Evolutionary conservation across 2,888 invertebrate genomes (phyloP).

Genomic region (Drosophila barbarae): DNA sequence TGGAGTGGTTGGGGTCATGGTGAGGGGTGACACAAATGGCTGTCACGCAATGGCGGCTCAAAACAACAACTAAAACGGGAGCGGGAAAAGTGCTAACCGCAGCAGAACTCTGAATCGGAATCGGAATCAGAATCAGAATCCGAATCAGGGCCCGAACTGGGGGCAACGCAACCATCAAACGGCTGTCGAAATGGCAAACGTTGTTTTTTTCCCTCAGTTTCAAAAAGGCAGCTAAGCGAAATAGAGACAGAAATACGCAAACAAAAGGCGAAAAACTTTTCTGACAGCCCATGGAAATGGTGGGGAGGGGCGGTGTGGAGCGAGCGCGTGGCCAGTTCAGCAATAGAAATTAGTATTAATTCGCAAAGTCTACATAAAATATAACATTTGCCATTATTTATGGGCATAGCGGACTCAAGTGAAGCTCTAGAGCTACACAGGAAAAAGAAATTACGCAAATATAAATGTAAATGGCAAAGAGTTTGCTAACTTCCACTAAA

Average conservation of each 20-base stretch:
- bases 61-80: constrained; percentile 34
- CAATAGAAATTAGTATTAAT: constrained; percentile 28
- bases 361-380: constrained; percentile 16
- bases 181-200: constrained; percentile 43
- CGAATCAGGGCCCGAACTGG: constrained; percentile 1
- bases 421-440: not conserved
- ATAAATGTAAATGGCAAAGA: not conserved
- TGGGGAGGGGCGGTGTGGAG: not conserved
- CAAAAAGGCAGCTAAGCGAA: constrained; percentile 24
- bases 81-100: constrained; percentile 49
- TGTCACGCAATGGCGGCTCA: constrained; percentile 48
- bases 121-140: not conserved
- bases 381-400: constrained; percentile 16
- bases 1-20: not conserved
- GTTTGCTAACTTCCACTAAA: not conserved
- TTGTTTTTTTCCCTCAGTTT: constrained; percentile 48
- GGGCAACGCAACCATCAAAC: constrained; percentile 33
- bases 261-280: constrained; percentile 21
- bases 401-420: not conserved
- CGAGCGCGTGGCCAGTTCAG: not conserved
- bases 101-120: constrained; percentile 28
- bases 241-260: constrained; percentile 12
- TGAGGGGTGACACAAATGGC: constrained; percentile 45
- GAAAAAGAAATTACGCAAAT: not conserved
- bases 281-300: not conserved